These are phyloP conservation scores for Ophion slaviceki DNA, from an alignment of 2,888 invertebrate genomes.

Conservation along the genomic window DNA sequence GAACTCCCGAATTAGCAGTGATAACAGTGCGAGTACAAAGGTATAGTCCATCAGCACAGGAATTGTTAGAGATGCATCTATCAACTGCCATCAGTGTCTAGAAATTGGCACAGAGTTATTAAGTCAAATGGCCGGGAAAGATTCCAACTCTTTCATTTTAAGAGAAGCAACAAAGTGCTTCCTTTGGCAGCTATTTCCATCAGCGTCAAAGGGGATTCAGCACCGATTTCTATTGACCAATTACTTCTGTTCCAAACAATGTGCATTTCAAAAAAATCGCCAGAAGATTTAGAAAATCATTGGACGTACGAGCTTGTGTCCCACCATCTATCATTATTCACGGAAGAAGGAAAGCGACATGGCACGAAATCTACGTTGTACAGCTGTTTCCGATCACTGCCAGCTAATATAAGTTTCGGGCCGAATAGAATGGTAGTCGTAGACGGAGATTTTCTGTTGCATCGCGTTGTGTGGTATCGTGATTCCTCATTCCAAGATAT, in stretches of 20 bases:
- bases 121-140: neutral
- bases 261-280: slow-evolving; percentile 53
- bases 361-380: slow-evolving; percentile 61
- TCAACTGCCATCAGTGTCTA: slow-evolving; percentile 26
- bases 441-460: slow-evolving; percentile 47
- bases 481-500: slow-evolving; percentile 41
- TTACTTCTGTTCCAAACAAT: slow-evolving; percentile 52
- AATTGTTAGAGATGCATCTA: slow-evolving; percentile 8
- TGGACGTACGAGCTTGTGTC: slow-evolving; percentile 59
- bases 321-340: slow-evolving; percentile 63
- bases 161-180: slow-evolving; percentile 59
- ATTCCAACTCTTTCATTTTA: slow-evolving; percentile 46
- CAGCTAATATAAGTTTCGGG: slow-evolving; percentile 29
- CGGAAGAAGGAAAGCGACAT: slow-evolving; percentile 63
- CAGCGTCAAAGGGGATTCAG: slow-evolving; percentile 47
- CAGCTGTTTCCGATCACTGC: slow-evolving; percentile 71
- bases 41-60: slow-evolving; percentile 17
- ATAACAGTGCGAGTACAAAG: slow-evolving; percentile 33
- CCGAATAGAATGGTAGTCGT: neutral
- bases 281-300: slow-evolving; percentile 52
- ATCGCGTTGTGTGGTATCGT: slow-evolving; percentile 51
- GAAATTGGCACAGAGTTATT: slow-evolving; percentile 18
- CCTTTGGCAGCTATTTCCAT: slow-evolving; percentile 44
- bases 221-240: too few relatives aligned
- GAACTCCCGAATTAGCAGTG: slow-evolving; percentile 44